Percentiles rank a stretch among this genome's conserved stretches.
phyloP scores from a whole-genome alignment of 2,113 vertebrate species.

The Seriola dumerili region DNA sequence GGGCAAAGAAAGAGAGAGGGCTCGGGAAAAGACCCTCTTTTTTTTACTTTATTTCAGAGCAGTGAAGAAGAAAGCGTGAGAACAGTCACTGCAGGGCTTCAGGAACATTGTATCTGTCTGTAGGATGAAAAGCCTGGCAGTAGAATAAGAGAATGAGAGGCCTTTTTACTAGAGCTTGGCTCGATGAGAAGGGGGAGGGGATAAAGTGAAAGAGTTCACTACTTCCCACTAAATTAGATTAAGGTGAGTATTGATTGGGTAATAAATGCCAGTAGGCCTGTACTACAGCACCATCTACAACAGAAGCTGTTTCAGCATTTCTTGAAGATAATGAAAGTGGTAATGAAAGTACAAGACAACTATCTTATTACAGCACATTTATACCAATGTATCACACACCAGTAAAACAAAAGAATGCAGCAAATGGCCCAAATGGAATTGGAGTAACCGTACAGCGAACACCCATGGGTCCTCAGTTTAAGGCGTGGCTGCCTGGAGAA shows the following conservation, averaged over 20 bases:
- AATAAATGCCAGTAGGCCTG: conserved; percentile 69
- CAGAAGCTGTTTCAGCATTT: conserved; percentile 68
- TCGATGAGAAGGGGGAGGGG: conserved; percentile 51
- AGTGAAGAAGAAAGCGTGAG: conserved; percentile 77
- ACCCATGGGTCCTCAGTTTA: conserved; percentile 7
- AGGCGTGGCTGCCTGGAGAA: neutral
- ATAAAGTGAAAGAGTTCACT: conserved; percentile 68
- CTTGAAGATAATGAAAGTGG: conserved; percentile 54
- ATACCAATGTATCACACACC: conserved; percentile 32
- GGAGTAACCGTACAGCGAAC: neutral
- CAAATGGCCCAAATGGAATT: conserved; percentile 27
- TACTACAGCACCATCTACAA: conserved; percentile 49
- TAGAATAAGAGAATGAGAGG: conserved; percentile 68
- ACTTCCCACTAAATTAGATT: conserved; percentile 80
- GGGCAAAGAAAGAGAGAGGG: conserved; percentile 58
- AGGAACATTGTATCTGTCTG: conserved; percentile 81
- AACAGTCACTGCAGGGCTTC: conserved; percentile 73
- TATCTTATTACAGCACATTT: conserved; percentile 60
- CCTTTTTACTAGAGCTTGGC: conserved; percentile 49
- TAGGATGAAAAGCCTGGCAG: conserved; percentile 77
- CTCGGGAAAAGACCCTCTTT: conserved; percentile 49
- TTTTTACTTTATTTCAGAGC: conserved; percentile 41
- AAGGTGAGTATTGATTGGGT: conserved; percentile 79
- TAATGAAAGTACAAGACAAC: conserved; percentile 66
- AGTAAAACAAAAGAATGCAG: conserved; percentile 45